Conservation (phyloP, 2,113 vertebrate species). For the Hyaena hyaena region DNA sequence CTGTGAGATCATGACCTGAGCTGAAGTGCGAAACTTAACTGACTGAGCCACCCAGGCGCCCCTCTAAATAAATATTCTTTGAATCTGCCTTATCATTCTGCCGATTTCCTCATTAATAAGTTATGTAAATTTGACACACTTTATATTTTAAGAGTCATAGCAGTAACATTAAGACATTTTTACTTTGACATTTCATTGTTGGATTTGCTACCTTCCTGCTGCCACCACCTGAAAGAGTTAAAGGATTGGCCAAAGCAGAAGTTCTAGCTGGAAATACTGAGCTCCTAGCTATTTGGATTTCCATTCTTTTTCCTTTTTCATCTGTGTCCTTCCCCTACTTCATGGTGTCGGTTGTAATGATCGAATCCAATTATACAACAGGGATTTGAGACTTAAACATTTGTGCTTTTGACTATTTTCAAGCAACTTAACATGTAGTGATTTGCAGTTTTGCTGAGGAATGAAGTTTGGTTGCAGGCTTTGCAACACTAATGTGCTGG, state of each 20-base stretch:
- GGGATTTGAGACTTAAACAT: constrained; percentile 39
- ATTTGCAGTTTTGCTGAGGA: constrained; percentile 65
- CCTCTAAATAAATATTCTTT: background rate
- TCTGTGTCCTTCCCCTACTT: background rate
- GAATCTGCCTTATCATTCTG: background rate
- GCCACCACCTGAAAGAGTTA: background rate
- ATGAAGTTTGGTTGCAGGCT: constrained; percentile 45
- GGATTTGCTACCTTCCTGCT: background rate
- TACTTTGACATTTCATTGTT: background rate
- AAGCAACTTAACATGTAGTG: background rate
- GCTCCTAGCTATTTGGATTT: background rate
- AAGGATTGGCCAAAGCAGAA: background rate
- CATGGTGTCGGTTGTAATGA: constrained; percentile 26
- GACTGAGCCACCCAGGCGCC: too few relatives aligned
- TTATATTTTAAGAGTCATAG: background rate
- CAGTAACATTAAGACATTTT: background rate
- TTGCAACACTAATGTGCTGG: background rate
- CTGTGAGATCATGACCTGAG: too few relatives aligned
- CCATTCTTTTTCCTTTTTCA: background rate
- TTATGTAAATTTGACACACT: background rate
- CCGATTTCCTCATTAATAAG: background rate
- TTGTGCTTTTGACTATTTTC: constrained; percentile 59
- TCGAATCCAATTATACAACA: background rate
- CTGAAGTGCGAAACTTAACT: too few relatives aligned
- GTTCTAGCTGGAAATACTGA: background rate